Evolutionary conservation across 2,113 vertebrate genomes (phyloP).

Genomic region (Clarias macrocephalus): DNA sequence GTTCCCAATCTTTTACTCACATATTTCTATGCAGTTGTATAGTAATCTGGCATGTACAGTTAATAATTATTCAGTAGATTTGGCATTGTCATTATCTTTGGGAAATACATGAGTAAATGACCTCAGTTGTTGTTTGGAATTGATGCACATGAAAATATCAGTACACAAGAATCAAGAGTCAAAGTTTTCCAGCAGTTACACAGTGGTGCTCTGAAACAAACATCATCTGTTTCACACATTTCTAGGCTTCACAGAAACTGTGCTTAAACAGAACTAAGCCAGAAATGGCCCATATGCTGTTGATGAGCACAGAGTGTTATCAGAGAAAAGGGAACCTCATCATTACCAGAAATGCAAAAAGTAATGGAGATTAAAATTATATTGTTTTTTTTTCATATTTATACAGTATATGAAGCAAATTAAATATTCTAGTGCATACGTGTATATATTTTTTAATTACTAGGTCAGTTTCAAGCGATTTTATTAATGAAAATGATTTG

Average conservation of each 20-base stretch:
- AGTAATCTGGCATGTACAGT: not conserved
- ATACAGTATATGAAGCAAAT: not conserved
- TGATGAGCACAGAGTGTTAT: constrained; percentile 32
- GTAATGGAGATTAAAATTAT: constrained; percentile 25
- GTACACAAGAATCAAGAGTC: constrained; percentile 11
- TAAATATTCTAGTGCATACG: not conserved
- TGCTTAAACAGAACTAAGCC: constrained; percentile 17
- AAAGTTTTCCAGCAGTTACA: constrained; percentile 25
- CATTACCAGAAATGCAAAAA: constrained; percentile 14
- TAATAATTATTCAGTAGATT: not conserved
- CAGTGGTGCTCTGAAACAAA: constrained; percentile 36
- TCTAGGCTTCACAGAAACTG: constrained; percentile 25
- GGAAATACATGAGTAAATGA: constrained; percentile 28
- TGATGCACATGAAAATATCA: not conserved
- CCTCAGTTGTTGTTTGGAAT: not conserved
- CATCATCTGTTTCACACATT: constrained; percentile 49
- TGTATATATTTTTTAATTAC: not conserved
- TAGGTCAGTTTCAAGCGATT: not conserved
- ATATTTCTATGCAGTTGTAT: not conserved
- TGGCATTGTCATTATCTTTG: not conserved
- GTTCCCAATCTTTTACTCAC: not conserved
- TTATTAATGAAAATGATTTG: too few species aligned
- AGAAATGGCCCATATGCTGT: constrained; percentile 44
- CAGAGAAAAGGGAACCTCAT: constrained; percentile 35
- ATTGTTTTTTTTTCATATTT: not conserved